A percentile compares a stretch with the other conserved stretches of the same genome.
These are phyloP conservation scores for Sandelia bainsii DNA, from an alignment of 2,797 vertebrate genomes.

Conservation along the genomic window DNA sequence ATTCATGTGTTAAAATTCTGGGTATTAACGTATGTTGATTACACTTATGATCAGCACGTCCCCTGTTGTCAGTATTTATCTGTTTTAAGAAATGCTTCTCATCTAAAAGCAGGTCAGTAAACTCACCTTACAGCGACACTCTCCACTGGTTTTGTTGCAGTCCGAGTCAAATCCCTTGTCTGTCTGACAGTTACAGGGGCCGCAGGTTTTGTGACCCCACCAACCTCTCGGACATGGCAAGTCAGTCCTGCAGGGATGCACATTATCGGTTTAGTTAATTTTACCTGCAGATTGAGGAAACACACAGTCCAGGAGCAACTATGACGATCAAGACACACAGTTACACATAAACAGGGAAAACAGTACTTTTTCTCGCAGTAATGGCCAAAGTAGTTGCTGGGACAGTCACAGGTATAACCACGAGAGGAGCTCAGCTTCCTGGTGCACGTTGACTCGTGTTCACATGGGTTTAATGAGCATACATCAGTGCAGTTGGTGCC, in stretches of 20 bases:
- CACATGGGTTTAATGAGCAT: constrained; percentile 92
- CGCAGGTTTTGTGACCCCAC: constrained; percentile 96
- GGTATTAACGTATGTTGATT: no score
- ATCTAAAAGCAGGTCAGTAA: neutral
- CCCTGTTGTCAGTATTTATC: no score
- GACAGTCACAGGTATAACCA: constrained; percentile 92
- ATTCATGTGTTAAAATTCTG: no score
- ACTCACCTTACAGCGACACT: constrained; percentile 94
- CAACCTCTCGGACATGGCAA: constrained; percentile 94
- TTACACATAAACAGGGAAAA: neutral
- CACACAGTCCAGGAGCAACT: neutral
- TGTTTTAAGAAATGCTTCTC: neutral
- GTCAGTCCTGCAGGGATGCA: constrained; percentile 80
- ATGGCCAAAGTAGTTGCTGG: constrained; percentile 89
- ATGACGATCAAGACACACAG: neutral
- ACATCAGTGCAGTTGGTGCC: constrained; percentile 90
- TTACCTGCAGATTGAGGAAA: constrained; percentile 1
- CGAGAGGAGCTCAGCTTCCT: constrained; percentile 83
- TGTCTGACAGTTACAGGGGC: constrained; percentile 91
- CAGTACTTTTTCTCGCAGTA: constrained; percentile 94
- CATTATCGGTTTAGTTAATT: neutral
- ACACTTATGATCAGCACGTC: no score
- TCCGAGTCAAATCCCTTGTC: constrained; percentile 92
- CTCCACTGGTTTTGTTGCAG: constrained; percentile 95
- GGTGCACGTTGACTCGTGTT: constrained; percentile 88